A percentile compares a stretch with the other conserved stretches of the same genome.
These are phyloP conservation scores for Chironomus riparius DNA, from an alignment of 2,888 invertebrate genomes.

Conservation along the genomic window DNA sequence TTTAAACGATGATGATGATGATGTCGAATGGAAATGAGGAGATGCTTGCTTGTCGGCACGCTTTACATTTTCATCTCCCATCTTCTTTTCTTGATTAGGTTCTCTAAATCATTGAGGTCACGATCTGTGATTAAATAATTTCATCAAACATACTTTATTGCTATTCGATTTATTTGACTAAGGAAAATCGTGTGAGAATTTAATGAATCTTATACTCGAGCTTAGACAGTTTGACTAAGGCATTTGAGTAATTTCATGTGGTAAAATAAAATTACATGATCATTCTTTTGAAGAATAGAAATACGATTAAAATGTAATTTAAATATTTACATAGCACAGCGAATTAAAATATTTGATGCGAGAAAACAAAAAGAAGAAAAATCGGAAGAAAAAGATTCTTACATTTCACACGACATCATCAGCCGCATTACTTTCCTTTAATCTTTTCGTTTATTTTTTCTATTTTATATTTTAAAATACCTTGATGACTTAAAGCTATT, in stretches of 20 bases:
- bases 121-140: neutral
- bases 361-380: neutral
- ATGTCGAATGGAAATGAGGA: neutral
- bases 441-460: neutral
- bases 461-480: neutral
- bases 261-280: neutral
- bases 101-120: neutral
- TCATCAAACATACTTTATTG: neutral
- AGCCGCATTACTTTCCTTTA: neutral
- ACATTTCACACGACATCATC: conserved; percentile 17
- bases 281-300: neutral
- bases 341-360: neutral
- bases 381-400: neutral
- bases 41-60: neutral
- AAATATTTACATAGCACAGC: neutral
- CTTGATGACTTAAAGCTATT: conserved; percentile 10
- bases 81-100: neutral
- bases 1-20: neutral
- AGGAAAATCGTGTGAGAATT: no score
- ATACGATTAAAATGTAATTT: neutral
- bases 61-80: neutral
- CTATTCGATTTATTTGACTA: neutral
- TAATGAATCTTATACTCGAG: no score
- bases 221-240: neutral
- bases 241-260: neutral